Base-by-base conservation (phyloP, 2,113 vertebrate species). In the Isichthys henryi region DNA sequence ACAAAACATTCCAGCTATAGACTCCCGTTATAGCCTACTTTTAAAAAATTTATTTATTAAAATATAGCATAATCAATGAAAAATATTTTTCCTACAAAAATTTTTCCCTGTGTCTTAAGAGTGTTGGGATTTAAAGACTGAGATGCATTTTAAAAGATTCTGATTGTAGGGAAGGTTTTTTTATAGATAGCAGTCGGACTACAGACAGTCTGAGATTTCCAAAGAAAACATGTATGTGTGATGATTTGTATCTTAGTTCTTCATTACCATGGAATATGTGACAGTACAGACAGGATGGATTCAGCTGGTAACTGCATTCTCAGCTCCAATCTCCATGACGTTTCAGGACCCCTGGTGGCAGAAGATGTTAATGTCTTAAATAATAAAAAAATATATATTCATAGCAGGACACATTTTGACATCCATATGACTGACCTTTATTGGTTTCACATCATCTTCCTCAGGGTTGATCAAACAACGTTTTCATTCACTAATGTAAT, bases 261-360 rank as follows among this genome's bases (percentile, higher is more conserved):
- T 43, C 4, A 2, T 21, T 85, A 19, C 43, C 88, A 27, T 83
- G 35, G 77, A 89, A 50, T 56, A 39, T 84, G 39, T 89, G 80
- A 89, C 50, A 50, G 52, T 39, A 62, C 43, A 27, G 35, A 39
- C 19, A 82, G 49, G 52, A 84, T 85, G 80, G 43, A 39, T 9
- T 85, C 88, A 84, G 88, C 31, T 35, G 17, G 50, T 48, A 49
- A 46, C 50, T 62, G 49, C 39, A 84, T 58, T 83, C 15, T 83
- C 10, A 43, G 48, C 46, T 19, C 0, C 5, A 31, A 10, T 56
- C 21, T 45, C 87, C 56, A 35, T 82, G 31, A 58, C 31, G 21
- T 53, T 31, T 82, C 21, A 39, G 31, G 80, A 56, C 88, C 80
- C 53, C 88, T 62, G 39, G 88, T 85, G 88, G 88, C 39, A 80